Conservation (phyloP, 2,888 invertebrate species). For the Dicranocentrus wangi region DNA sequence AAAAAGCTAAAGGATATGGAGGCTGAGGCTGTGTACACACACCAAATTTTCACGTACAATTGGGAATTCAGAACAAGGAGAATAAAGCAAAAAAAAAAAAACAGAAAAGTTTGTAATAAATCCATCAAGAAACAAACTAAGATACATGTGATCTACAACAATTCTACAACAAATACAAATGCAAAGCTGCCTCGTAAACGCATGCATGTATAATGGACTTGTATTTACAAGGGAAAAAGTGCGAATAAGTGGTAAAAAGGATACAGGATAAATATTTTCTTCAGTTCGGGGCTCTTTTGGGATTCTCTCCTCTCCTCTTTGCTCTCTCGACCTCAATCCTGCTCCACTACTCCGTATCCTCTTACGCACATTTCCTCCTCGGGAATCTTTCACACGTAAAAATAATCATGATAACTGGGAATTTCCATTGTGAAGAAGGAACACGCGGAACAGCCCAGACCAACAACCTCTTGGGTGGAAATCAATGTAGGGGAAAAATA, state of each 20-base stretch:
- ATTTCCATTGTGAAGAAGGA: no score
- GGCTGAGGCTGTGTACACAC: no score
- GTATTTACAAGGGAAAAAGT: conserved; percentile 38
- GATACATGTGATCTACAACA: conserved; percentile 42
- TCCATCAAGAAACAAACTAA: conserved; percentile 59
- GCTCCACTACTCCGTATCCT: no score
- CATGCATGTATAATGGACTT: conserved; percentile 27
- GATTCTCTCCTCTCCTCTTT: background rate
- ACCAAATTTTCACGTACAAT: no score
- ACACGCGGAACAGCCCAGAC: no score
- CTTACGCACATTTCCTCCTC: no score
- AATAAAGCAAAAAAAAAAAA: conserved; percentile 19
- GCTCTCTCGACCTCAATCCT: no score
- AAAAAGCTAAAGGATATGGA: background rate
- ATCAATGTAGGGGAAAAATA: background rate
- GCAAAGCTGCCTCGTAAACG: conserved; percentile 12
- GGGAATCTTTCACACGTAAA: no score
- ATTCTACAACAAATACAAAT: background rate
- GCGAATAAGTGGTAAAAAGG: conserved; percentile 23
- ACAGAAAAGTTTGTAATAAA: conserved; percentile 53
- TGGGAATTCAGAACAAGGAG: no score
- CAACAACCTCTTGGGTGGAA: background rate
- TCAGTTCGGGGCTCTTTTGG: background rate
- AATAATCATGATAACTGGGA: no score
- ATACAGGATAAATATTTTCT: background rate